Evolutionary conservation across 2,113 vertebrate species (phyloP).

Genomic region (Muscicapa adusta): DNA sequence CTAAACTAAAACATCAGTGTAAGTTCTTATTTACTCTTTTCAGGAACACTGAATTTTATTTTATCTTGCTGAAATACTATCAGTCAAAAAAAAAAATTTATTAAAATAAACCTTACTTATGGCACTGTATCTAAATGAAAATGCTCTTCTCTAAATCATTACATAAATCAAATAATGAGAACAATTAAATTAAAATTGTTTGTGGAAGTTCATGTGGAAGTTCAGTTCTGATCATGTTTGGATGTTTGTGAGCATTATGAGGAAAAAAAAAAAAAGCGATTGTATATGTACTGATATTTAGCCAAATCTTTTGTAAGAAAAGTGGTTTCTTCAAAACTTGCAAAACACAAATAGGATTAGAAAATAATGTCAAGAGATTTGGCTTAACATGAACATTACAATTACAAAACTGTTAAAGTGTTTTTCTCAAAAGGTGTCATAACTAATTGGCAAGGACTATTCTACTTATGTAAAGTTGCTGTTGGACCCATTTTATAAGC

Average conservation of each 20-base stretch:
- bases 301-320: not conserved
- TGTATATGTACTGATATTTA: not conserved
- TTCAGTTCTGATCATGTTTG: not conserved
- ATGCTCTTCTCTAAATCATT: not conserved
- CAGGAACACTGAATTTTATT: not conserved
- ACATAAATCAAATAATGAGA: not conserved
- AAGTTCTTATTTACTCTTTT: not conserved
- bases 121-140: not conserved
- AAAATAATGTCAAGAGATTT: not conserved
- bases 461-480: not conserved
- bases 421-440: not conserved
- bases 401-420: not conserved
- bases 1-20: not conserved
- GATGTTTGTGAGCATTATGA: not conserved
- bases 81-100: not conserved
- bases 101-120: not conserved
- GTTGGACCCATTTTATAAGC: not conserved
- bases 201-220: too few relatives aligned
- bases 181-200: not conserved
- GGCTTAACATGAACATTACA: not conserved
- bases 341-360: not conserved
- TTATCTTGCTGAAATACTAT: not conserved
- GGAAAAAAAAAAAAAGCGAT: not conserved
- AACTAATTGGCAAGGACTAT: not conserved
- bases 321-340: not conserved